phyloP scores from a whole-genome alignment of 1,140 invertebrate species.

The Matsumurasca onukii region DNA sequence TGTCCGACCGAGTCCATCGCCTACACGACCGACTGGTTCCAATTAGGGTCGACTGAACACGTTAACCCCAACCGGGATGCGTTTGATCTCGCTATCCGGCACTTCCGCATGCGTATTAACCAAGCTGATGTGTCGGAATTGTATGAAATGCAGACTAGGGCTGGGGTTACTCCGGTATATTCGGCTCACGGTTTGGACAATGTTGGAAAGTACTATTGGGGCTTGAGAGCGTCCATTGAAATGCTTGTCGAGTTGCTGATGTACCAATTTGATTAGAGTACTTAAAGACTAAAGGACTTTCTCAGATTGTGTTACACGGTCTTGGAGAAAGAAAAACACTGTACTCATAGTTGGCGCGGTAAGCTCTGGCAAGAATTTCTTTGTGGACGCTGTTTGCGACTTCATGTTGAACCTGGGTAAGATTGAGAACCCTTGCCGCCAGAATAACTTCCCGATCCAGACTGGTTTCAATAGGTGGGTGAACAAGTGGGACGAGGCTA shows the following conservation, averaged over 20 bases:
- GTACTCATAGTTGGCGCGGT: neutral
- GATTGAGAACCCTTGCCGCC: neutral
- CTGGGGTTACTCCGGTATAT: neutral
- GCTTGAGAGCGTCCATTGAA: neutral
- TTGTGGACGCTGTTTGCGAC: neutral
- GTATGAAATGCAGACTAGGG: too few species aligned
- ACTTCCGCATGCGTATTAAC: too few species aligned
- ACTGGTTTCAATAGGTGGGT: neutral
- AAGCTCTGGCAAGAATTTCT: conserved; percentile 2
- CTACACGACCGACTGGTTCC: too few species aligned
- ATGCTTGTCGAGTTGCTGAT: neutral
- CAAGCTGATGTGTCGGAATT: too few species aligned
- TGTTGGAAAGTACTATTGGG: neutral
- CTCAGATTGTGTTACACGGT: neutral
- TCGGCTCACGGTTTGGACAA: neutral
- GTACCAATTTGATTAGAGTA: neutral
- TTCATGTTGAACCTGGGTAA: neutral
- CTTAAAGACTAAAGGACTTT: neutral
- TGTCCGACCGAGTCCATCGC: too few species aligned
- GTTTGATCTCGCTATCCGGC: too few species aligned
- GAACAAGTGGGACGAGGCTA: neutral
- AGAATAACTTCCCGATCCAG: neutral
- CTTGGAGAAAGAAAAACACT: neutral
- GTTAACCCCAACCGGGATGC: too few species aligned
- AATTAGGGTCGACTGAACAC: too few species aligned